Evolutionary conservation across 2,888 invertebrate genomes (phyloP).

Genomic region (Nephrotoma guestfalica): DNA sequence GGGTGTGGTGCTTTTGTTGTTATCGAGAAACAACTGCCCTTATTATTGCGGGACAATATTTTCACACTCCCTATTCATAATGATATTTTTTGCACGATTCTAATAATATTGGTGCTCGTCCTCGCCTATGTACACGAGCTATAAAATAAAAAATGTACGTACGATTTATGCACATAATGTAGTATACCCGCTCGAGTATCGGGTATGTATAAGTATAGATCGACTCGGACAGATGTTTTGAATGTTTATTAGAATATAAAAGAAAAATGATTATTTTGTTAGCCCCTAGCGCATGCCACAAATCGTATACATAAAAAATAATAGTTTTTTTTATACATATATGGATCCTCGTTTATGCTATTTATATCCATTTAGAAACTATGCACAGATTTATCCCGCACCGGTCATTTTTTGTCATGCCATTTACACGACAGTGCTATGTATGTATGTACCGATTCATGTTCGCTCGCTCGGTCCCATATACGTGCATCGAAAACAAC

Average conservation of each 20-base stretch:
- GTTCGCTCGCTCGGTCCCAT: not conserved
- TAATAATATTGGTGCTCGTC: not conserved
- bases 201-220: not conserved
- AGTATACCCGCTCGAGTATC: not conserved
- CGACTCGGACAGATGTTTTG: not conserved
- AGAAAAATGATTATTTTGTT: conserved; percentile 1
- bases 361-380: not conserved
- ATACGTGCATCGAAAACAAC: not conserved
- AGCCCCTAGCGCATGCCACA: conserved; percentile 4
- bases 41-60: not conserved
- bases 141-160: not conserved
- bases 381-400: not conserved
- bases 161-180: not conserved
- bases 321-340: not conserved
- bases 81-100: not conserved
- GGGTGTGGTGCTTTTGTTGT: not conserved
- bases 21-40: not conserved
- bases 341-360: not conserved
- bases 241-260: not conserved
- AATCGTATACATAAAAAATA: not conserved
- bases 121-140: not conserved
- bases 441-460: not conserved
- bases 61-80: not conserved
- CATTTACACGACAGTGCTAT: not conserved
- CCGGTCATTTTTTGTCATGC: not conserved